Evolutionary conservation across 2,113 vertebrate species (phyloP), one percentile per base, ranked within the genome.

Genomic region (Chionis minor): DNA sequence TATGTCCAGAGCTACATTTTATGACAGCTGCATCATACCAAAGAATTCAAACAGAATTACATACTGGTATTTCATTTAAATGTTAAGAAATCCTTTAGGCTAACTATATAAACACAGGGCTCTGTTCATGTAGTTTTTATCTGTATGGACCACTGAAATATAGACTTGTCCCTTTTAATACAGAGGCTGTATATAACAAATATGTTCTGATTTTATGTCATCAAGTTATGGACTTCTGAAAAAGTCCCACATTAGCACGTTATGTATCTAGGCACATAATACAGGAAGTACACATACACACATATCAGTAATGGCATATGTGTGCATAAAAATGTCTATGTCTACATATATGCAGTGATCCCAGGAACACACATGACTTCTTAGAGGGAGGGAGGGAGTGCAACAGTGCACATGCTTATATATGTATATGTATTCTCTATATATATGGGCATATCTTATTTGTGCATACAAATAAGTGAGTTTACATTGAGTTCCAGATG

Each of bases 11-110:
- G 30, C 30, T 92, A 35, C 38, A 63, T 70, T 86, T 82, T 73
- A 81, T 1, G 1, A 66, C 10, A 72, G 8, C 47, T 81, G 35
- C 71, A 86, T 73, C 51, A 20, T 83, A 65, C 19, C 14, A 77
- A 85, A 74, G 14, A 86, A 90, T 72, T 77, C 54, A 80, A 92
- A 70, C 18, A 52, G 62, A 94, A 92, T 83, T 94, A 70, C 28
- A 58, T 26, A 79, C 11, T 73, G 16, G 4, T 55, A 75, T 88
- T 81, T 88, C 17, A 49, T 49, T 80, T 92, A 90, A 94, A 94
- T 90, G 71, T 90, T 88, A 90, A 92, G 44, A 94, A 92, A 78
- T 70, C 63, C 58, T 88, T 87, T 73, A 94, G 51, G 75, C 35
- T 81, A 88, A 23, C 22, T 8, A 10, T 69, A 52, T 51, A 90